phyloP scores from a whole-genome alignment of 53 echinoderm and acorn worm species.

The Stichopus horrens region DNA sequence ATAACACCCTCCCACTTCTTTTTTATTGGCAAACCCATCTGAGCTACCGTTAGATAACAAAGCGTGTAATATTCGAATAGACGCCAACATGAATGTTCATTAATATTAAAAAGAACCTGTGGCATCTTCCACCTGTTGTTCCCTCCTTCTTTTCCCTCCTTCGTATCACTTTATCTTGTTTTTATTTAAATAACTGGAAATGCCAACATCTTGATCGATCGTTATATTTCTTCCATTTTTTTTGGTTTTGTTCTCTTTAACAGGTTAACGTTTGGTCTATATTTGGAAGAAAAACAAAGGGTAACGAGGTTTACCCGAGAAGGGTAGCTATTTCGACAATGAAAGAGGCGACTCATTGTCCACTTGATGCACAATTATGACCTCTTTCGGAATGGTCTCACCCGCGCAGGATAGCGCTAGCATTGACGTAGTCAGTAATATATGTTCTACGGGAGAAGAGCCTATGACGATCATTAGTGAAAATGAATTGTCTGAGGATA shows the following conservation, averaged over 20 bases:
- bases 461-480: constrained; percentile 51
- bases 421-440: constrained; percentile 65
- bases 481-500: constrained; percentile 45
- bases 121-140: constrained; percentile 46
- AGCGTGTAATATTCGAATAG: too few relatives aligned
- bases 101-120: constrained; percentile 37
- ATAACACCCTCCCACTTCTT: too few relatives aligned
- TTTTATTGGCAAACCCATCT: too few relatives aligned
- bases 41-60: too few relatives aligned
- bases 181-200: background rate
- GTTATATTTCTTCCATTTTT: background rate
- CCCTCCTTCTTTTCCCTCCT: background rate
- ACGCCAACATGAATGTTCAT: background rate
- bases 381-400: constrained; percentile 91
- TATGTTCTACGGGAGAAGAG: constrained; percentile 46
- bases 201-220: background rate
- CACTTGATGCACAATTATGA: constrained; percentile 50
- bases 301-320: background rate
- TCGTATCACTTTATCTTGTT: background rate
- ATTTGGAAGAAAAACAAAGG: background rate
- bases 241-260: background rate
- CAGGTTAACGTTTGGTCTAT: constrained; percentile 11
- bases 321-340: background rate
- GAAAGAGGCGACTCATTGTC: constrained; percentile 24
- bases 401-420: constrained; percentile 81